Percentiles rank a stretch among this genome's conserved stretches.
Conservation (phyloP, 2,888 invertebrate species). For the Criorhina ranunculi region DNA sequence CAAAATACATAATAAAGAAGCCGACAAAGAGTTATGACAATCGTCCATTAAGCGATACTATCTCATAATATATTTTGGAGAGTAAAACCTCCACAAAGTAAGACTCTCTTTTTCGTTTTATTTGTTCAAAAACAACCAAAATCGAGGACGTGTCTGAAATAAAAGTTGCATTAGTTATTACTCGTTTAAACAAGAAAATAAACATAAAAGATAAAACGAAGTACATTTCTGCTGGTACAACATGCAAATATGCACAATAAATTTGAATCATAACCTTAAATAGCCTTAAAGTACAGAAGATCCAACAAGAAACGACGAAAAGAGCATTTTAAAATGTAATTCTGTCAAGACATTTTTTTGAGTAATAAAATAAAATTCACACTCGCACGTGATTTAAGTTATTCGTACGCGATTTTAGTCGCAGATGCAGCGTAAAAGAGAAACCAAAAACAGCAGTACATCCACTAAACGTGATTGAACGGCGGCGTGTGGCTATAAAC, state of each 20-base stretch:
- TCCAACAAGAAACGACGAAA: neutral
- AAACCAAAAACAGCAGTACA: constrained; percentile 11
- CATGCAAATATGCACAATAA: constrained; percentile 4
- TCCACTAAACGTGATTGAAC: constrained; percentile 27
- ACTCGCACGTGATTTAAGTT: constrained; percentile 48
- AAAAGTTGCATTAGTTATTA: constrained; percentile 14
- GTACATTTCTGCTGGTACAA: neutral
- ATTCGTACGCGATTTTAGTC: constrained; percentile 4
- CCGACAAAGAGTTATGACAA: neutral
- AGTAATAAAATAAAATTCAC: constrained; percentile 24
- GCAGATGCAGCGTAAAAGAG: constrained; percentile 12
- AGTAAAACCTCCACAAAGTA: neutral
- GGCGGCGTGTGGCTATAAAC: neutral
- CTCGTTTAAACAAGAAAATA: neutral
- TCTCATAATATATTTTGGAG: neutral
- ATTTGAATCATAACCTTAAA: constrained; percentile 25
- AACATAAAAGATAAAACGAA: neutral
- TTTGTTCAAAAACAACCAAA: constrained; percentile 22
- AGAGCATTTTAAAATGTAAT: neutral
- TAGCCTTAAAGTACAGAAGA: constrained; percentile 2
- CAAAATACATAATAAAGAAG: constrained; percentile 3
- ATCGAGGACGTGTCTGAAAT: constrained; percentile 35
- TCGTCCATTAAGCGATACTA: neutral
- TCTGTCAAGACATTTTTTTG: neutral
- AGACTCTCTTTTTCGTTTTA: neutral